Evolutionary conservation across 2,113 vertebrate species (phyloP).

Genomic region (Sander vitreus): DNA sequence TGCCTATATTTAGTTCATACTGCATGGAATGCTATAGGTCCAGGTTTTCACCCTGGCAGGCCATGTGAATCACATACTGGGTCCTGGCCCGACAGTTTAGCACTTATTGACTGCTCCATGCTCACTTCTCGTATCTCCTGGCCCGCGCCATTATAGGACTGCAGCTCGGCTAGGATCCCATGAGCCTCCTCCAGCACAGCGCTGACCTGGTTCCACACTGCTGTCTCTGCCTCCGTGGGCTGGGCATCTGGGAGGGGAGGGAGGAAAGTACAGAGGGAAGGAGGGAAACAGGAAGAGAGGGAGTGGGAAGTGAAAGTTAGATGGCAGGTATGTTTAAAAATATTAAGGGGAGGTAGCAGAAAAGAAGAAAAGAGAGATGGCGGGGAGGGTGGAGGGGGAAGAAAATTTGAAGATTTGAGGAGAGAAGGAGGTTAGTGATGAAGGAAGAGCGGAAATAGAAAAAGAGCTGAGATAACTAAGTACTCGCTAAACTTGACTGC

Average conservation of each 20-base stretch:
- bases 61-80: constrained; percentile 23
- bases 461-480: constrained; percentile 31
- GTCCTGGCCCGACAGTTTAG: background rate
- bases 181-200: constrained; percentile 93
- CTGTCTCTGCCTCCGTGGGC: constrained; percentile 93
- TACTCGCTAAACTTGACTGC: background rate
- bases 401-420: constrained; percentile 16
- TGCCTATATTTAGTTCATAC: background rate
- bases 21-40: background rate
- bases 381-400: background rate
- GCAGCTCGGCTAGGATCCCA: constrained; percentile 90
- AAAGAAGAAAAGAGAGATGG: constrained; percentile 3
- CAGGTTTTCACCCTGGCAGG: background rate
- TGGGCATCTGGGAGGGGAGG: constrained; percentile 88
- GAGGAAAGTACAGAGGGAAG: background rate
- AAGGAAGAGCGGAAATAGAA: constrained; percentile 21
- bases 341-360: constrained; percentile 3
- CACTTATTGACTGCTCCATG: constrained; percentile 20
- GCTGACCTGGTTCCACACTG: constrained; percentile 95
- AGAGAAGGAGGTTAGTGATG: constrained; percentile 49
- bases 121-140: constrained; percentile 95
- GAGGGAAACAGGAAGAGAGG: constrained; percentile 5
- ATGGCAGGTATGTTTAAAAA: constrained; percentile 40
- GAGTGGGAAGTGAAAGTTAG: constrained; percentile 54
- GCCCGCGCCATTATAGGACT: constrained; percentile 92